phyloP scores from a whole-genome alignment of 2,888 invertebrate species.

The Thyatira batis region DNA sequence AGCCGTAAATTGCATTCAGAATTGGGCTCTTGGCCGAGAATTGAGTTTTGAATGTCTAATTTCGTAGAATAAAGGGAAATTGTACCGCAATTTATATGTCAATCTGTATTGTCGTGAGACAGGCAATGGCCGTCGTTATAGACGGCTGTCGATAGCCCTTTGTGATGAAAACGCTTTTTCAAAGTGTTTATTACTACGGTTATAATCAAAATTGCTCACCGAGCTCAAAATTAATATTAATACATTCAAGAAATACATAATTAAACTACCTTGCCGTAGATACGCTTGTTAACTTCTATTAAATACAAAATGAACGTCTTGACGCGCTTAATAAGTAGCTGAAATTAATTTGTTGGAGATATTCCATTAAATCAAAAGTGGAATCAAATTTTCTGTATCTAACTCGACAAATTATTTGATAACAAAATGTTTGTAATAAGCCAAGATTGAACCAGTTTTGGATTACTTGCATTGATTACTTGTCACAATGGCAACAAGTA shows the following conservation, averaged over 20 bases:
- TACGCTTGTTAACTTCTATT: conserved; percentile 24
- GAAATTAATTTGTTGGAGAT: conserved; percentile 29
- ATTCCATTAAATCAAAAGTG: conserved; percentile 32
- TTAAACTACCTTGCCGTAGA: not conserved
- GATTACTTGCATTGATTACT: too few relatives aligned
- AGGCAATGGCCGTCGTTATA: conserved; percentile 27
- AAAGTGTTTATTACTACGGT: conserved; percentile 18
- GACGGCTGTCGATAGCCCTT: conserved; percentile 30
- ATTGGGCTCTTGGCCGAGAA: conserved; percentile 71
- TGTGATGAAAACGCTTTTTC: conserved; percentile 8
- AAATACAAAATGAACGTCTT: conserved; percentile 22
- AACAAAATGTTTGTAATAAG: conserved; percentile 33
- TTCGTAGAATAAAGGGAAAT: conserved; percentile 67
- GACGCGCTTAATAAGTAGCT: conserved; percentile 21
- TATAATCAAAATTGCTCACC: not conserved
- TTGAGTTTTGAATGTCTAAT: conserved; percentile 77
- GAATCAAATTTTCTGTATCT: conserved; percentile 25
- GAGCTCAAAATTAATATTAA: conserved; percentile 3
- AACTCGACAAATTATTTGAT: conserved; percentile 32
- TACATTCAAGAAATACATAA: not conserved
- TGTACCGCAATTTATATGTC: conserved; percentile 63
- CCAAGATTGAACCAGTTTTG: conserved; percentile 34
- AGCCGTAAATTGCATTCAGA: conserved; percentile 75
- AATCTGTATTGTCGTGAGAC: conserved; percentile 55
- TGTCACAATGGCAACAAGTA: conserved; percentile 27